Evolutionary conservation across 2,797 vertebrate species (phyloP), one percentile per base, ranked within the genome.

Genomic region (Acridotheres tristis): DNA sequence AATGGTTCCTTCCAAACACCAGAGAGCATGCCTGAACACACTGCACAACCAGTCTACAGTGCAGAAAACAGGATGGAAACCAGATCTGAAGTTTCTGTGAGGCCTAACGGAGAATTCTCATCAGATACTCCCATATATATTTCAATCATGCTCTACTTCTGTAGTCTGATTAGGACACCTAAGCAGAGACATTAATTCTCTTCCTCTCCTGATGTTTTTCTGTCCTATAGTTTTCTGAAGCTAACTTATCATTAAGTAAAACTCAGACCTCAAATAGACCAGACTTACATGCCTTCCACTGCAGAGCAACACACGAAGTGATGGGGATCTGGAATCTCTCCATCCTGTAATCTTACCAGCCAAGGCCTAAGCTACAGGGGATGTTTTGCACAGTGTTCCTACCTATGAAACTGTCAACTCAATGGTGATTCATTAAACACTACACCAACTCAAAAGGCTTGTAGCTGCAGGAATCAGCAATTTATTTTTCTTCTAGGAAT

Each of bases 331-430:
- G 2, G 22, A 69, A 85, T 53, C 38, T 53, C 57, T 50, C 29
- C 0, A 0, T 11, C 47, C 27, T 65, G 38, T 3, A 72, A 15
- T 11, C 54, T 38, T 26, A 54, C 4, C 54, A 54, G 32, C 19
- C 0, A 0, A 82, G 29, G 85, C 27, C n/a, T 18, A 51, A 89
- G 30, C 55, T 59, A 54, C 1, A n/a, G 5, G 18, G 18, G 40
- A 67, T 36, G 36, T 32, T 74, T 45, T 32, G 40, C 36, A 65
- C 63, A 61, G 30, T 1, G 0, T 6, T 85, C 43, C 36, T 26
- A 57, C 32, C 74, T 69, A 73, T 13, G 25, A 78, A 80, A 79
- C n/a, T 62, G 45, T 30, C 7, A 2, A 5, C 36, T 90, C 69
- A 16, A 13, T 11, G 5, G n/a, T 13, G 38, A 79, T 36, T n/a